Base-by-base conservation (phyloP, 2,113 vertebrate species). In the Galbula dea region DNA sequence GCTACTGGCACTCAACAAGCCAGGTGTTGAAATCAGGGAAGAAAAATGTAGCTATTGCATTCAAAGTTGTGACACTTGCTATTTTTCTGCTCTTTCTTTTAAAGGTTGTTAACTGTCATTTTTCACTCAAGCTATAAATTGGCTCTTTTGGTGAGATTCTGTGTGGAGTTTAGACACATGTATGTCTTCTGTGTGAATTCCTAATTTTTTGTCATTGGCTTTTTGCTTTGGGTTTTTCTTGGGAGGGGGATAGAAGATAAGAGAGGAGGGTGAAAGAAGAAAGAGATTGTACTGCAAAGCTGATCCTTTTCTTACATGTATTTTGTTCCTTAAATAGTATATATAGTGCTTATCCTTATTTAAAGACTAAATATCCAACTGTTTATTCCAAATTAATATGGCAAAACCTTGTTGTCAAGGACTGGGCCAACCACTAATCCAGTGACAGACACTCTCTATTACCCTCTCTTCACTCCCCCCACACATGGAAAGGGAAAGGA, bases 21-120 rank as follows among this genome's bases (percentile, higher is more conserved):
- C 92, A 86, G 94, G 84, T 92, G 83, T 19, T 81, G 90, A 73
- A 74, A 62, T 7, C 0, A 0, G 21, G 54, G 26, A 49, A 75
- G 72, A 51, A 69, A 95, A 88, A 72, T n/a, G 58, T 17, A 86
- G 73, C 78, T 86, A 2, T 77, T 87, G 71, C 78, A 37, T 62
- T 85, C 72, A 66, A 83, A 94, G 84, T 95, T 91, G 23, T 83
- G 89, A 85, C 87, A 94, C 89, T 94, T 90, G 43, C 58, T 85
- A 0, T 58, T 83, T 76, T 86, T 76, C 63, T 80, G 37, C 71
- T 95, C 59, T 82, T 92, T 69, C 87, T 92, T 79, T 80, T 57
- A 74, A 86, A 93, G 89, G 78, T 93, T 83, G 63, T 39, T 85
- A 92, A 16, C 75, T 91, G 78, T 80, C 87, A 65, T 77, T 83